Evolutionary conservation across 2,797 vertebrate genomes (phyloP), one percentile per base, ranked within the genome.

Genomic region (Malacoraja senta): DNA sequence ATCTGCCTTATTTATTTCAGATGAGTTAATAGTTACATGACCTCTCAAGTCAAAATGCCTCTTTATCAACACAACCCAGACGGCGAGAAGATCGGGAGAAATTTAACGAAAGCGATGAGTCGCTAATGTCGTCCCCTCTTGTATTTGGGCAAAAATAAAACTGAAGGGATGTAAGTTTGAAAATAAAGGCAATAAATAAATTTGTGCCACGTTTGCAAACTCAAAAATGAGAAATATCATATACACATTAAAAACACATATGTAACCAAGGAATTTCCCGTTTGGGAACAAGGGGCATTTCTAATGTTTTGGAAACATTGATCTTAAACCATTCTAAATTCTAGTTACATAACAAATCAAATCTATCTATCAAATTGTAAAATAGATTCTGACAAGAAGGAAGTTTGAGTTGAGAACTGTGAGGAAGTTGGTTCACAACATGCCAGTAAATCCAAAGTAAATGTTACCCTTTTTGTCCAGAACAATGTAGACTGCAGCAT

Each of bases 401-500:
- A 68, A 8, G 32, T 68, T 88, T 88, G 21, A 74, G 7, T 74
- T 74, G 19, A 24, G 71, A 74, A 74, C 71, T 74, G 71, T 74
- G 7, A 7, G 21, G 71, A 74, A 74, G 71, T 74, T 24, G 24
- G 71, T 74, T 24, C 21, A 68, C 15, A 19, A 32, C 0, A 13
- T 17, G 15, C 12, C 1, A 9, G 17, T 6, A 68, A 88, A 2
- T 88, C 32, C 17, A 1, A 17, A 21, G 32, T 35, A 0, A 88
- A 17, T 9, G 17, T 95, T 94, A 97, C 97, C 96, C 93, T 94
- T 95, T 9, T 95, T 94, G 71, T 95, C 95, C 74, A 97, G 94
- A 93, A 94, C 96, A 94, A 97, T 96, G 93, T 94, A 95, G 88
- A 97, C 94, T 0, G 96, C 96, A 63, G 95, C 96, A 65, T 97